Evolutionary conservation across 2,888 invertebrate genomes (phyloP), one percentile per base, ranked within the genome.

Genomic region (Choristoneura rosaceana): DNA sequence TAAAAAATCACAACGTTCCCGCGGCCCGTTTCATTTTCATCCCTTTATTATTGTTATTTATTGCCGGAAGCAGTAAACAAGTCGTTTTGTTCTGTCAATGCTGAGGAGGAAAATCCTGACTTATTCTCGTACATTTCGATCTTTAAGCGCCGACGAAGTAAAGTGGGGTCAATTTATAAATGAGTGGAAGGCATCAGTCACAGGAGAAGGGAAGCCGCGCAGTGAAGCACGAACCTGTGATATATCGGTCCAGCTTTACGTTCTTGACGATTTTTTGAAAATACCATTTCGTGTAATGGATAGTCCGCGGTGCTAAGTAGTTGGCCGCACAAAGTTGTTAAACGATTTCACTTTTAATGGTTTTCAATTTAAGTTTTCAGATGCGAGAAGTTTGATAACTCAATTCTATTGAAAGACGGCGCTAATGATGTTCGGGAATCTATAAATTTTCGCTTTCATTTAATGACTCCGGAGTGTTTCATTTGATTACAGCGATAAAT

Each of bases 111-210:
- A 64, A 74, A 69, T 67, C 74, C 74, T 68, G 71, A 70, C 71
- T 70, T 73, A 69, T 60, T 38, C 38, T 59, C 59, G 60, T 33
- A 15, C 68, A 60, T 76, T 75, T 81, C 82, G 81, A 84, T 85
- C 81, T 81, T 81, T 82, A 82, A 84, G 83, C 83, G 82, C 75
- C 80, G 78, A 77, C 78, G 79, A 77, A 79, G 81, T 76, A 82
- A 84, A 87, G 87, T 88, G 85, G 86, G 90, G 90, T 90, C 90
- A 90, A 90, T 90, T 87, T 90, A 91, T 90, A 90, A 90, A 90
- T 89, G 87, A 90, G 89, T 83, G 83, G 79, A 76, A 83, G 81
- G 81, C 88, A 91, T 92, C 91, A 87, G 84, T 92, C 89, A 90
- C 84, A 66, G 78, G 74, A 84, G 84, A 82, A 84, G 81, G 83